Conservation (phyloP, 2,113 vertebrate species). For the Myanophis thanlyinensis region DNA sequence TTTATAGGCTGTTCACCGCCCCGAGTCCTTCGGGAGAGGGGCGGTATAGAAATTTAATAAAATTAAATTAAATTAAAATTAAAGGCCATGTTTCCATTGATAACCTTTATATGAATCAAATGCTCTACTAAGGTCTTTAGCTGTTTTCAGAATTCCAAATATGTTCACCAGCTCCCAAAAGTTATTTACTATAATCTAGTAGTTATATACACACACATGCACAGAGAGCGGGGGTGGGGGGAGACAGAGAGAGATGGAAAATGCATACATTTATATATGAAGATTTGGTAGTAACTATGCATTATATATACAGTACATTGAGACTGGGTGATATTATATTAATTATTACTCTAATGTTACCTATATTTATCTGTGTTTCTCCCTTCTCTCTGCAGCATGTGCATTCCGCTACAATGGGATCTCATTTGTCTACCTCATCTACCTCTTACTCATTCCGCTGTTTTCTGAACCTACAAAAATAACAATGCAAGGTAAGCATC, state of each 20-base stretch:
- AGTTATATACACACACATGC: no score
- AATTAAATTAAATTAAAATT: no score
- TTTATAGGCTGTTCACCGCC: no score
- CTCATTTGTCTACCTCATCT: conserved; percentile 99
- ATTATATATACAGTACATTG: background rate
- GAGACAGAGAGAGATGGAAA: background rate
- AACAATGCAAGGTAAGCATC: conserved; percentile 92
- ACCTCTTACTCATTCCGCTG: conserved; percentile 94
- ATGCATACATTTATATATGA: background rate
- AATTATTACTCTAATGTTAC: background rate
- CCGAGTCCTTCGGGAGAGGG: no score
- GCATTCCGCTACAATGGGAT: conserved; percentile 97
- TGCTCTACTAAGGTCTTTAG: background rate
- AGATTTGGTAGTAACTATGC: background rate
- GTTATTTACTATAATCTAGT: background rate
- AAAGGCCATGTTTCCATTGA: background rate
- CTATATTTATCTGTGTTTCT: conserved; percentile 1
- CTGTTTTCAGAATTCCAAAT: background rate
- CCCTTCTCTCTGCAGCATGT: conserved; percentile 78
- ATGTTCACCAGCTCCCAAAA: background rate
- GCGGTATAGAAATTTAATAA: no score
- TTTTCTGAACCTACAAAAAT: conserved; percentile 91
- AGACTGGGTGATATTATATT: background rate
- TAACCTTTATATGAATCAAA: background rate
- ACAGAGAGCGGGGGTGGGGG: no score